A percentile compares a stretch with the other conserved stretches of the same genome.
Conservation (phyloP, 2,797 vertebrate species). For the Acanthurus lineatus region DNA sequence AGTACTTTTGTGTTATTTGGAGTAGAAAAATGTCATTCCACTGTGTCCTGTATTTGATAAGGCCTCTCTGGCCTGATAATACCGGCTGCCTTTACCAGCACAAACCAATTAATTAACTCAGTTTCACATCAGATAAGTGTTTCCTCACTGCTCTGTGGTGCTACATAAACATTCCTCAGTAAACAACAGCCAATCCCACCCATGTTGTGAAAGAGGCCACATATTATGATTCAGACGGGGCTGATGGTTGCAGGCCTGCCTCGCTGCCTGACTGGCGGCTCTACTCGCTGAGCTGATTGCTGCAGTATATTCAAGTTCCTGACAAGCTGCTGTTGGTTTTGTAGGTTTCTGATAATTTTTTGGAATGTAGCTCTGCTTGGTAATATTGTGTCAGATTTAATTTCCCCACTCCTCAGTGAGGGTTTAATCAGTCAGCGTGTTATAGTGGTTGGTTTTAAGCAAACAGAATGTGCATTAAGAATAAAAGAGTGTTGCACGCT, state of each 20-base stretch:
- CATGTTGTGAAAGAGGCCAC: conserved; percentile 80
- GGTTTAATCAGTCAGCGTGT: neutral
- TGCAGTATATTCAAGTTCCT: conserved; percentile 21
- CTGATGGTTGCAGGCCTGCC: conserved; percentile 57
- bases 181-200: conserved; percentile 80
- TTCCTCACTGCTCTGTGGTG: conserved; percentile 68
- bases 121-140: conserved; percentile 75
- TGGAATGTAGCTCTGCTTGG: conserved; percentile 14
- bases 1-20: neutral
- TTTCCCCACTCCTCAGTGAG: neutral
- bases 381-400: conserved; percentile 1
- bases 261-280: conserved; percentile 41
- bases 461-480: conserved; percentile 1
- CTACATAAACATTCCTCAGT: conserved; percentile 80
- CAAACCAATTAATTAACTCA: conserved; percentile 70
- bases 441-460: neutral
- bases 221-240: conserved; percentile 69
- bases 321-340: conserved; percentile 27
- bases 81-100: conserved; percentile 48
- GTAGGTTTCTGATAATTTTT: conserved; percentile 25
- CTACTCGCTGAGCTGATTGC: conserved; percentile 32
- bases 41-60: conserved; percentile 39
- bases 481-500: neutral
- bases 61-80: conserved; percentile 31
- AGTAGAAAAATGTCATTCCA: conserved; percentile 17